phyloP scores from a whole-genome alignment of 2,113 vertebrate genomes.

The Nipponia nippon region DNA sequence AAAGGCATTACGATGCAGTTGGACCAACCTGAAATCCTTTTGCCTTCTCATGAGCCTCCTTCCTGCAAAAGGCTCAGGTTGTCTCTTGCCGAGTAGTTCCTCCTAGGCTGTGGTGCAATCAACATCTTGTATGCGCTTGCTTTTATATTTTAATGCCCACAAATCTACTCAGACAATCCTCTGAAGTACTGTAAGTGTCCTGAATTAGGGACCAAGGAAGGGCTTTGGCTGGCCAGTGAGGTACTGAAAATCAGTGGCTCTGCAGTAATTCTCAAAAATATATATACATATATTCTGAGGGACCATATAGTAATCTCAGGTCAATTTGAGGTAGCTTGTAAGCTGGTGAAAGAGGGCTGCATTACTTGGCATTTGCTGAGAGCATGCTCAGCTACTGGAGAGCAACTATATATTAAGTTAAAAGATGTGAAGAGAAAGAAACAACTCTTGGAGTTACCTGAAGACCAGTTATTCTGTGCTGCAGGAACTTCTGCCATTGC shows the following conservation, averaged over 20 bases:
- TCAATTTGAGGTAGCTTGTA: neutral
- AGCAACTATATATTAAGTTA: neutral
- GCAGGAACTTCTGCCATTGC: neutral
- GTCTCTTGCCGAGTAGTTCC: neutral
- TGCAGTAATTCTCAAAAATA: neutral
- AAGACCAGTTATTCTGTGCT: neutral
- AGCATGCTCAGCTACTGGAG: neutral
- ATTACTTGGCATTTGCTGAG: neutral
- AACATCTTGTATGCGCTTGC: fast-evolving
- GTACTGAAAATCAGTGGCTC: neutral
- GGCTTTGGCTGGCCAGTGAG: neutral
- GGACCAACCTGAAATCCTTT: neutral
- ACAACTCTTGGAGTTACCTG: neutral
- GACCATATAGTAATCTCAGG: neutral
- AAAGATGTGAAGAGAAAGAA: neutral
- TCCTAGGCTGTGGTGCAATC: neutral
- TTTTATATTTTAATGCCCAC: neutral
- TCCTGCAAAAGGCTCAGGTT: neutral
- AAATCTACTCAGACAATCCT: neutral
- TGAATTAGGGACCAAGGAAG: neutral
- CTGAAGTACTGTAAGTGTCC: neutral
- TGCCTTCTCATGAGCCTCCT: neutral
- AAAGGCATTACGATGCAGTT: neutral
- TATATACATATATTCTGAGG: neutral
- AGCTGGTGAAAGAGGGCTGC: neutral